Evolutionary conservation across 2,113 vertebrate species (phyloP).

Genomic region (Brachionichthys hirsutus): DNA sequence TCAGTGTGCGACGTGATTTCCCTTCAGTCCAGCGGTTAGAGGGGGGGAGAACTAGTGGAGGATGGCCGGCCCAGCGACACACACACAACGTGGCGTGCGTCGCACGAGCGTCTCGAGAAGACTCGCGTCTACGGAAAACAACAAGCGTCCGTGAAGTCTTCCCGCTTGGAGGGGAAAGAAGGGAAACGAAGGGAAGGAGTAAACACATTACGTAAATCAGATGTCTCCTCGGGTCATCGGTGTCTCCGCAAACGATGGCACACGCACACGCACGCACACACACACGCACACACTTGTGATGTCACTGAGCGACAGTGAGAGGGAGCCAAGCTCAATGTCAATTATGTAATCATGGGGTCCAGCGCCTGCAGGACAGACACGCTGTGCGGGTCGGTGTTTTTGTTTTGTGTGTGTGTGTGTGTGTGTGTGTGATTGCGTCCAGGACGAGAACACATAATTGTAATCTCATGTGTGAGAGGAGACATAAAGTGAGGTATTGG

Average conservation of each 20-base stretch:
- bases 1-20: constrained; percentile 40
- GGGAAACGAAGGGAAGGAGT: constrained; percentile 17
- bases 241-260: constrained; percentile 23
- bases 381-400: constrained; percentile 12
- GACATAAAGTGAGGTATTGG: constrained; percentile 43
- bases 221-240: constrained; percentile 53
- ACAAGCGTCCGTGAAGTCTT: constrained; percentile 24
- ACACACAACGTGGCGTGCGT: not conserved
- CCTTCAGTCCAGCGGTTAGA: constrained; percentile 38
- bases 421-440: constrained; percentile 15
- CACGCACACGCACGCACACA: constrained; percentile 32
- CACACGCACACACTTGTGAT: constrained; percentile 54
- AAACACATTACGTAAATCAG: constrained; percentile 52
- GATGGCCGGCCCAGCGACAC: too few relatives aligned
- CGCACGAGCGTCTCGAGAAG: constrained; percentile 1
- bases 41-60: constrained; percentile 12
- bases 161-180: constrained; percentile 16
- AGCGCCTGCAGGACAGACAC: constrained; percentile 55
- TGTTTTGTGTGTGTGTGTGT: constrained; percentile 10
- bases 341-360: constrained; percentile 68
- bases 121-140: not conserved
- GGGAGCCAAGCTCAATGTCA: constrained; percentile 65
- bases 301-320: constrained; percentile 63
- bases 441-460: constrained; percentile 59
- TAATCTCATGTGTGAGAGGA: constrained; percentile 62